Conservation (phyloP, 2,113 vertebrate genomes). For the Polyodon spathula region DNA sequence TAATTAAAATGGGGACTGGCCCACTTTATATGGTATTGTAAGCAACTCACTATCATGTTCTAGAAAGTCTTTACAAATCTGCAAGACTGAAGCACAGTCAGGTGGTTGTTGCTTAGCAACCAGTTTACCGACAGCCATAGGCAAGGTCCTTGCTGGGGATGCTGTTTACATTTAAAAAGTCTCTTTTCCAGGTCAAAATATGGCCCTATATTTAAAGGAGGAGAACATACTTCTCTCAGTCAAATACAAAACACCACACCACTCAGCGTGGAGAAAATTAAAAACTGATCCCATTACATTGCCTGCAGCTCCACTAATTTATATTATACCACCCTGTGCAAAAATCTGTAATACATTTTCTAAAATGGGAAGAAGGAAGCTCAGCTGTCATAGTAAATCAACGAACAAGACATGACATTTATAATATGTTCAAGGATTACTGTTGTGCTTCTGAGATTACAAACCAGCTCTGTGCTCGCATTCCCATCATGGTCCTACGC, state of each 20-base stretch:
- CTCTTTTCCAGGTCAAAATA: neutral
- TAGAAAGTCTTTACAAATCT: constrained; percentile 42
- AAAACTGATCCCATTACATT: too few species aligned
- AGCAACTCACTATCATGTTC: neutral
- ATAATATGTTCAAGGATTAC: constrained; percentile 47
- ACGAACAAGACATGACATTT: constrained; percentile 47
- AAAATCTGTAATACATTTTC: constrained; percentile 25
- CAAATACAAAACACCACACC: too few species aligned
- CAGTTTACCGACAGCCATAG: constrained; percentile 57
- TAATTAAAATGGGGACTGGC: too few species aligned
- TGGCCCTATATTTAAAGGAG: neutral
- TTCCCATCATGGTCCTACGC: constrained; percentile 1
- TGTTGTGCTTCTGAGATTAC: constrained; percentile 33
- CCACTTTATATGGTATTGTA: too few species aligned
- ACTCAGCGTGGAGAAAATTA: too few species aligned
- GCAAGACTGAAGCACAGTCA: constrained; percentile 54
- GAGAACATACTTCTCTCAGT: too few species aligned
- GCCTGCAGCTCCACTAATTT: constrained; percentile 8
- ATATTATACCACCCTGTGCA: constrained; percentile 20
- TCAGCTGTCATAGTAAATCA: constrained; percentile 45
- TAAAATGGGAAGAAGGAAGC: constrained; percentile 24
- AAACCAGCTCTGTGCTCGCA: constrained; percentile 9
- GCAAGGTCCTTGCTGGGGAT: constrained; percentile 51
- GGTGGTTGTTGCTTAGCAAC: constrained; percentile 70
- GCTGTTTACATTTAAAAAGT: constrained; percentile 41